Evolutionary conservation across 2,797 vertebrate species (phyloP).

Genomic region (Sus cebifrons): DNA sequence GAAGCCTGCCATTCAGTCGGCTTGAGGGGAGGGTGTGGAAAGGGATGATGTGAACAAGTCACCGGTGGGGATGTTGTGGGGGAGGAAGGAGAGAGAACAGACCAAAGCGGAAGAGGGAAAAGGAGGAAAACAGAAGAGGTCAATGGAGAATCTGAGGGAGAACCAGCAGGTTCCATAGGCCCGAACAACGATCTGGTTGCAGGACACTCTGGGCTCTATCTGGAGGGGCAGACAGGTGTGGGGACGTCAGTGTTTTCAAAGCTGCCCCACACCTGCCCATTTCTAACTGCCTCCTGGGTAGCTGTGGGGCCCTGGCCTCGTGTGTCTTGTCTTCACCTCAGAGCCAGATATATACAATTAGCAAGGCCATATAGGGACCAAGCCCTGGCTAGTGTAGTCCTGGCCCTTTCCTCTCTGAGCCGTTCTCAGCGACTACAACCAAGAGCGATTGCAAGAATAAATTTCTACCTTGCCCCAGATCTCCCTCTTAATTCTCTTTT

Average conservation of each 20-base stretch:
- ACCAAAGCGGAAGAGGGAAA: background rate
- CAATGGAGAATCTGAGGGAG: background rate
- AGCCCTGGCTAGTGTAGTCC: background rate
- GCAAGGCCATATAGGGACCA: background rate
- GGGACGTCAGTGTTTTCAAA: background rate
- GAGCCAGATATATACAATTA: background rate
- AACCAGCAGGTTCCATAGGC: background rate
- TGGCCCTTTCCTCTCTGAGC: background rate
- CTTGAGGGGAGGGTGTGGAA: background rate
- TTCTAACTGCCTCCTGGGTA: background rate
- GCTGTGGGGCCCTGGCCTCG: background rate
- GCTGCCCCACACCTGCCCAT: background rate
- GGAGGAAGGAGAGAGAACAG: background rate
- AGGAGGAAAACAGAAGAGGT: background rate
- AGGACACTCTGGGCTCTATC: background rate
- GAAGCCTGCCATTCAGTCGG: background rate
- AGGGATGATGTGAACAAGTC: background rate
- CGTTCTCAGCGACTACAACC: background rate
- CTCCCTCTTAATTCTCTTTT: background rate
- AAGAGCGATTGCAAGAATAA: background rate
- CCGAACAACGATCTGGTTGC: too few species aligned
- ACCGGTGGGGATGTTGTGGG: background rate
- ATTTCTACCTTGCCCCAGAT: background rate
- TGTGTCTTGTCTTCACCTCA: background rate
- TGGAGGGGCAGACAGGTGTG: background rate